Conservation (phyloP, 1,140 invertebrate species). For the Polyergus mexicanus region DNA sequence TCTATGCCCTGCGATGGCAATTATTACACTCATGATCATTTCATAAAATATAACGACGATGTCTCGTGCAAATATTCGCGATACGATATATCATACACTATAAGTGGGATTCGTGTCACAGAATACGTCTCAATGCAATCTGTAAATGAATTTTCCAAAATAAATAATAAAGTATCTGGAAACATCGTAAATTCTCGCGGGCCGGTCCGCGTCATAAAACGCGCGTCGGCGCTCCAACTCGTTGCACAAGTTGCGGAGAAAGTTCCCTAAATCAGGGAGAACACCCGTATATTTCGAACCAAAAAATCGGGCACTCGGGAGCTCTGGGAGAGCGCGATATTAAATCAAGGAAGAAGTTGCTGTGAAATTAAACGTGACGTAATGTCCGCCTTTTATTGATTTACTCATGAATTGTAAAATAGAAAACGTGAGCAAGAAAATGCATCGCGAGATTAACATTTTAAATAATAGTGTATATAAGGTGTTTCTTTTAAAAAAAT, state of each 20-base stretch:
- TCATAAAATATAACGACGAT: conserved; percentile 45
- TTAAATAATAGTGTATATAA: neutral
- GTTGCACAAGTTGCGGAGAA: conserved; percentile 61
- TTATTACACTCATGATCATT: conserved; percentile 14
- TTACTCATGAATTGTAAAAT: neutral
- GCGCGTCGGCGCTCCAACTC: conserved; percentile 49
- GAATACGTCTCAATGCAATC: conserved; percentile 61
- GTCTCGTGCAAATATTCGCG: conserved; percentile 7
- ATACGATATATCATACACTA: conserved; percentile 17
- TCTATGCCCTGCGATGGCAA: neutral
- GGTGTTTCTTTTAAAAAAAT: neutral
- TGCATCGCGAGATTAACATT: neutral
- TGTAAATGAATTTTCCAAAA: conserved; percentile 54
- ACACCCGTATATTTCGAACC: conserved; percentile 10
- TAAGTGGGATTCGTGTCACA: conserved; percentile 5
- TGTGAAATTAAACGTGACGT: conserved; percentile 27
- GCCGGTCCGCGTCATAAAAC: conserved; percentile 54
- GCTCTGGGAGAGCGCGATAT: conserved; percentile 11
- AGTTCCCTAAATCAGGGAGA: conserved; percentile 57
- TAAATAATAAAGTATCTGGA: conserved; percentile 62
- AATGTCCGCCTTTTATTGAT: conserved; percentile 23
- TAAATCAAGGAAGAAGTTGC: conserved; percentile 43
- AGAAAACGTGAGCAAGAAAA: neutral
- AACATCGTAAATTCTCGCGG: conserved; percentile 59
- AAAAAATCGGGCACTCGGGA: conserved; percentile 37